Base-by-base conservation (phyloP, 2,113 vertebrate species). In the Benitochromis conjunctus region DNA sequence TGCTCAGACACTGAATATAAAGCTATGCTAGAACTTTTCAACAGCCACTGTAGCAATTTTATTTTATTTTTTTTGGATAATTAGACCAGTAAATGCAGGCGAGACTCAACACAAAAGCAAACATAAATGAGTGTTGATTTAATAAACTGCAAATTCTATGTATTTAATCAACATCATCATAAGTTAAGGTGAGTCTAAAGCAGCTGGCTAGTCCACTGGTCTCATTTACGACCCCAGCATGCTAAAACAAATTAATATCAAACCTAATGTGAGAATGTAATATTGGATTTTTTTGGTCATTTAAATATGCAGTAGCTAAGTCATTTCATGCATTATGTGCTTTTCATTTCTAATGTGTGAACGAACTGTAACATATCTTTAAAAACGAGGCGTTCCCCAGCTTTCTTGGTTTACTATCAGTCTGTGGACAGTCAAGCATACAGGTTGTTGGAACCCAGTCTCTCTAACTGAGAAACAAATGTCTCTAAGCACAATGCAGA, bases 81-180 rank as follows among this genome's bases (percentile, higher is more conserved):
- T 46, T 6, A 26, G 38, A 24, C 14, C 12, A 43, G 11, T 43
- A 12, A 69, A 69, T 18, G 66, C 38, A 71, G 38, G 5, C 16
- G 21, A 46, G 3, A 71, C 21, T 0, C n/a, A 71, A 46, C 9
- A 46, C 13, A 16, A 43, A 0, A 46, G 38, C 5, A 71, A 71
- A 26, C 9, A 71, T 2, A 71, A 71, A 71, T 18, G 9, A 7
- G 13, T 71, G 38, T 26, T 18, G 66, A 71, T 46, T 71, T 46
- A 46, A 46, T 26, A 71, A 71, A 71, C 21, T 71, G 19, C 12
- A 16, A 69, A 24, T 43, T 24, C 3, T 43, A 43, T 69, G 46
- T 0, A 71, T 26, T 71, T 71, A 71, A 24, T 43, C 3, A 0
- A 16, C 64, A 69, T 0, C 36, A 9, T 6, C 36, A 66, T 41